Base-by-base conservation (phyloP, 2,797 vertebrate species). In the Salmo trutta region DNA sequence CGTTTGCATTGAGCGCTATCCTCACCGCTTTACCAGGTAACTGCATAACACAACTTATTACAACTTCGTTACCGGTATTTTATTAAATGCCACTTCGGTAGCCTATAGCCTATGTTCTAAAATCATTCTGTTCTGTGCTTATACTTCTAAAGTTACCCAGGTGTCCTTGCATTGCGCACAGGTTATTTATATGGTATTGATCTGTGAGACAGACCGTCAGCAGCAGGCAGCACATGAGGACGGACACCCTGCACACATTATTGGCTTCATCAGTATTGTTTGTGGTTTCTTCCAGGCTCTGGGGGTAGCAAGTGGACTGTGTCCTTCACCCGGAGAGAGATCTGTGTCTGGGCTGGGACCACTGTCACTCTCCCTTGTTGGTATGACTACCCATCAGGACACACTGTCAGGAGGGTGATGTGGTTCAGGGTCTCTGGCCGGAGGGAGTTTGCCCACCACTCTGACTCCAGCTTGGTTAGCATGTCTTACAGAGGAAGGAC, bases 281-380 rank as follows among this genome's bases (percentile, higher is more conserved):
- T 75, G 62, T 75, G 74, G 31, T 24, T 67, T 36, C 12, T 6
- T 62, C 21, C 7, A n/a, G 56, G 31, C 31, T 27, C 21, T 67
- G 86, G 77, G 74, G 87, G 91, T 78, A 86, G 90, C 82, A 90
- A 92, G 86, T 95, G 93, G 94, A 90, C 90, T 71, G 93, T 95
- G 75, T 91, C 90, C 65, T 94, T 95, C 80, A 94, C 94, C 1
- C 88, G 93, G 66, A 92, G 81, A 71, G 91, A 94, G 75, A 93
- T 95, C 81, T 95, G 94, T 75, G 92, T 94, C 82, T 95, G 94
- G 94, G 89, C 93, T 4, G 93, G 94, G 75, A 95, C 93, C 1
- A 93, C 91, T 1, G 90, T 94, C 68, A 94, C 92, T 2, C 88
- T 95, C 81, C 93, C 94, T 47, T 95, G 94, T 52, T 91, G 89